These are phyloP conservation scores for Agapornis roseicollis DNA, from an alignment of 2,113 vertebrate genomes.

Conservation along the genomic window DNA sequence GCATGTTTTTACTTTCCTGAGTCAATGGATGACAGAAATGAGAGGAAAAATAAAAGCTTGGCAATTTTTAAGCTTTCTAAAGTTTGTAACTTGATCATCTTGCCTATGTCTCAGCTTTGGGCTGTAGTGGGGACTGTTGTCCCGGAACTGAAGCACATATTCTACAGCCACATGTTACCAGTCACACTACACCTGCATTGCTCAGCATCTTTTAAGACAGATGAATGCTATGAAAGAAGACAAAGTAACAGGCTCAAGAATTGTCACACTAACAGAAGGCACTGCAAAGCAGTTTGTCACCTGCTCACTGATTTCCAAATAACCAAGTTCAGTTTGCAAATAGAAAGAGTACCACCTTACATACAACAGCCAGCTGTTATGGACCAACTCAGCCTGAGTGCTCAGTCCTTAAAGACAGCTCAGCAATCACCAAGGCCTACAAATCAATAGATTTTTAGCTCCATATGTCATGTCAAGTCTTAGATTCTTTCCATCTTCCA, in stretches of 20 bases:
- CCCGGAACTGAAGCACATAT: neutral
- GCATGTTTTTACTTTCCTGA: neutral
- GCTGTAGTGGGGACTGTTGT: neutral
- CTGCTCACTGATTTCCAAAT: neutral
- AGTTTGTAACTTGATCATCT: neutral
- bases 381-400: neutral
- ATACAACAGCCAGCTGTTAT: neutral
- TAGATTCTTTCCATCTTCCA: neutral
- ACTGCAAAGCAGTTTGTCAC: neutral
- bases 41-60: neutral
- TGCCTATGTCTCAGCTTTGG: neutral
- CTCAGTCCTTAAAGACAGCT: neutral
- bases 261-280: neutral
- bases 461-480: neutral
- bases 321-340: neutral
- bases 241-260: neutral
- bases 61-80: neutral
- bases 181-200: neutral
- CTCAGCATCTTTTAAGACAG: neutral
- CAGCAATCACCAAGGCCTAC: neutral
- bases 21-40: neutral
- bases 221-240: neutral
- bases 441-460: neutral
- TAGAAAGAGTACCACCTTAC: neutral
- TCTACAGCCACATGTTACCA: neutral